Conservation (phyloP, 2,113 vertebrate species). For the Holacanthus passer region DNA sequence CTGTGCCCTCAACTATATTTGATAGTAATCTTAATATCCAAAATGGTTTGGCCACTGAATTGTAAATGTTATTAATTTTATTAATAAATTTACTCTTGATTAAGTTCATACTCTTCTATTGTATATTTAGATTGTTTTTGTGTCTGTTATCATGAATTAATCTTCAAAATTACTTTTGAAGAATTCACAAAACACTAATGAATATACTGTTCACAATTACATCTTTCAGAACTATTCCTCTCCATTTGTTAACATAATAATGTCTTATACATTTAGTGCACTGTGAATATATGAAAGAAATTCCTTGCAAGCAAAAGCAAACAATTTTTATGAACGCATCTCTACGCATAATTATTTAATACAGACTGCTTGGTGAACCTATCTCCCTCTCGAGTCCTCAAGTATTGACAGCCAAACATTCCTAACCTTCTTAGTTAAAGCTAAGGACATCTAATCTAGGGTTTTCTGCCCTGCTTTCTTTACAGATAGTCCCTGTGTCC, state of each 20-base stretch:
- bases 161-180: not conserved
- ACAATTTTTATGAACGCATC: not conserved
- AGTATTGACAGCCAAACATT: not conserved
- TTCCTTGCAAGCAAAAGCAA: too few species aligned
- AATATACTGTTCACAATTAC: not conserved
- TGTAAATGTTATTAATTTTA: not conserved
- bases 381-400: not conserved
- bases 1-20: not conserved
- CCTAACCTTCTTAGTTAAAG: constrained; percentile 5
- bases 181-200: not conserved
- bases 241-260: too few species aligned
- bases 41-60: too few species aligned
- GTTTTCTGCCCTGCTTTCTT: not conserved
- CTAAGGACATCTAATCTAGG: not conserved
- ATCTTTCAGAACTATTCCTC: too few species aligned
- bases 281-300: too few species aligned
- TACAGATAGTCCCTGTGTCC: not conserved
- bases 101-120: too few species aligned
- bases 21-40: not conserved
- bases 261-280: too few species aligned
- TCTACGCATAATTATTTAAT: not conserved
- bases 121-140: not conserved
- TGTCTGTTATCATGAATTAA: not conserved
- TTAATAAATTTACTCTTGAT: not conserved
- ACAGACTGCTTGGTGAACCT: not conserved